phyloP scores from a whole-genome alignment of 23 tunicate species.

The Ciona savignyi region DNA sequence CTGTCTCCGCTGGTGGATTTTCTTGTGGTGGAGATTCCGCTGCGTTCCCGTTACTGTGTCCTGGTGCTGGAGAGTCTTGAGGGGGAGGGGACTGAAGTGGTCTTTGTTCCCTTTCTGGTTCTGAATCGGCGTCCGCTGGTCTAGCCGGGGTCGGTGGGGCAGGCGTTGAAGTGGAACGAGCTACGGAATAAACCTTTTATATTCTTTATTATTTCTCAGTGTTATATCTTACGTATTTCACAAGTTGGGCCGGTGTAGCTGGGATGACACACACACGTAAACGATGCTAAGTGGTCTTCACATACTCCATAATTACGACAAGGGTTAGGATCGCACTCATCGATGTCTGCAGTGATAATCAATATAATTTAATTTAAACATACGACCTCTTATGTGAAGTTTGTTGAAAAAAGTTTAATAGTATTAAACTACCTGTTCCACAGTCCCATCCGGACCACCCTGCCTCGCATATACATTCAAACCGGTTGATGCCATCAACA shows the following conservation, averaged over 20 bases:
- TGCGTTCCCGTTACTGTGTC: no score
- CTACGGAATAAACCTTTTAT: background rate
- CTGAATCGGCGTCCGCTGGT: background rate
- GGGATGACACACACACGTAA: conserved; percentile 70
- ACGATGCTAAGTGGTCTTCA: conserved; percentile 53
- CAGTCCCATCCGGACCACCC: conserved; percentile 70
- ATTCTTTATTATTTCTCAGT: background rate
- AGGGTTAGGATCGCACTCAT: conserved; percentile 73
- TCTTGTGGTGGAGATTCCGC: no score
- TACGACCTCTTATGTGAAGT: background rate
- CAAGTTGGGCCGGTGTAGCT: conserved; percentile 56
- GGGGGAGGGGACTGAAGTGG: no score
- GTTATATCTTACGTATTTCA: conserved; percentile 46
- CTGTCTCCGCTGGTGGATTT: background rate
- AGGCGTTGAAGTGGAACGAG: background rate
- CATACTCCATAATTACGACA: conserved; percentile 73
- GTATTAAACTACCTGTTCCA: conserved; percentile 30
- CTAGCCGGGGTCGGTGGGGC: background rate
- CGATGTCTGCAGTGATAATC: conserved; percentile 34
- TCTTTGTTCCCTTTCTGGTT: no score
- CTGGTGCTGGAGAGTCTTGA: no score
- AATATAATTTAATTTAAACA: background rate
- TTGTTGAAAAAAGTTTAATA: no score
- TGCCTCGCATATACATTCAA: conserved; percentile 36
- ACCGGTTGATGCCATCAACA: conserved; percentile 44